Percentiles rank a stretch among this genome's conserved stretches.
phyloP scores from a whole-genome alignment of 1,140 invertebrate genomes.

The Drosophila subobscura region DNA sequence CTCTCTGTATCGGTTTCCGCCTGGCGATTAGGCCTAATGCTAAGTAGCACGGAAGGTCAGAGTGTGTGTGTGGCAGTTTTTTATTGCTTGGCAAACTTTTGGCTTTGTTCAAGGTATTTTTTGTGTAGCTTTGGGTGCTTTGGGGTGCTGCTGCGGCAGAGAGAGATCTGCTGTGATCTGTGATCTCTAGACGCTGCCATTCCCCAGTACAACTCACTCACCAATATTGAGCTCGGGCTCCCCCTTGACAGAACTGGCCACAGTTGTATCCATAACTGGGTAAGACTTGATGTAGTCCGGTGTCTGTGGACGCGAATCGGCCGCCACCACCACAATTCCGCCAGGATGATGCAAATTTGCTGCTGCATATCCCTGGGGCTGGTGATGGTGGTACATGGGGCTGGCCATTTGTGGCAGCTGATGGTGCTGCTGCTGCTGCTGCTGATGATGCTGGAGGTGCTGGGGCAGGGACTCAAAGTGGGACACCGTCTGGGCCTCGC shows the following conservation, averaged over 20 bases:
- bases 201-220: slow-evolving; percentile 55
- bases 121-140: slow-evolving; percentile 13
- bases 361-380: slow-evolving; percentile 23
- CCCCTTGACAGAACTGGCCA: slow-evolving; percentile 85
- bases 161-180: too few species aligned
- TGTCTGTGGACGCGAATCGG: slow-evolving; percentile 80
- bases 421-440: slow-evolving; percentile 21
- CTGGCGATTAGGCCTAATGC: slow-evolving; percentile 33
- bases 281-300: slow-evolving; percentile 83
- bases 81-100: slow-evolving; percentile 26
- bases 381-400: slow-evolving; percentile 15
- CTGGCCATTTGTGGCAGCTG: slow-evolving; percentile 1
- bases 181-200: too few species aligned
- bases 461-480: slow-evolving; percentile 36
- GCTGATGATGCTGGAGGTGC: slow-evolving; percentile 26
- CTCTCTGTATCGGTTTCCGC: slow-evolving; percentile 19
- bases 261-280: slow-evolving; percentile 86
- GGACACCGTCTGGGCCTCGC: slow-evolving; percentile 15
- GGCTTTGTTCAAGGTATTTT: slow-evolving; percentile 13
- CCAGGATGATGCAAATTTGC: slow-evolving; percentile 34
- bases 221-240: slow-evolving; percentile 87
- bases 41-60: slow-evolving; percentile 37
- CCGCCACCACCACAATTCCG: slow-evolving; percentile 59
- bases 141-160: slow-evolving; percentile 6
- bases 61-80: background rate